A percentile compares a stretch with the other conserved stretches of the same genome.
These are phyloP conservation scores for Chlorospingus semifuscus DNA, from an alignment of 2,797 vertebrate species.

Conservation along the genomic window DNA sequence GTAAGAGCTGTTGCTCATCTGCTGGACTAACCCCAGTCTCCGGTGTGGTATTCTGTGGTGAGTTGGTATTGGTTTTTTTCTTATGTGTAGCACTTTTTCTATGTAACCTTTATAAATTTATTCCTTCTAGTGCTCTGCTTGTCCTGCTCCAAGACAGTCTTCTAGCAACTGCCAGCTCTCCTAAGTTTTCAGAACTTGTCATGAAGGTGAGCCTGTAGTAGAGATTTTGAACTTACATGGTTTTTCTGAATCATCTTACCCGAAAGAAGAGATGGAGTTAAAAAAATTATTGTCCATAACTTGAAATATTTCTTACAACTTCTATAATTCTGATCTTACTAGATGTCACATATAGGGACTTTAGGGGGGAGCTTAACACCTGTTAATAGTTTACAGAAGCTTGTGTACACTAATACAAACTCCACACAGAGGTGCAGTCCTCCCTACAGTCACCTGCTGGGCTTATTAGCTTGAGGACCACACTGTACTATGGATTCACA, in stretches of 20 bases:
- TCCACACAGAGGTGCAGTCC: background rate
- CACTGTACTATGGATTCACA: background rate
- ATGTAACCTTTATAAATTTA: background rate
- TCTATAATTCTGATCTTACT: background rate
- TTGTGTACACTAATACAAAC: background rate
- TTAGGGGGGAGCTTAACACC: background rate
- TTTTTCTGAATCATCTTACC: background rate
- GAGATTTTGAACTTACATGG: background rate
- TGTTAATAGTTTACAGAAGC: background rate
- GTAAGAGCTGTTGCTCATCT: background rate
- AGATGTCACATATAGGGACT: background rate
- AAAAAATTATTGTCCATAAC: background rate
- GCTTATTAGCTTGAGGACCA: background rate
- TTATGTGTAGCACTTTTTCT: background rate
- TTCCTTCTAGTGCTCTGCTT: constrained; percentile 86
- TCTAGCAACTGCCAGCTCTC: constrained; percentile 87
- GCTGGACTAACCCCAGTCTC: background rate
- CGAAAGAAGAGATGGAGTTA: background rate
- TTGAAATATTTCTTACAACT: background rate
- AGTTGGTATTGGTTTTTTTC: background rate
- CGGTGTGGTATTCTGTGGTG: background rate
- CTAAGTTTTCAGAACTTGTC: constrained; percentile 93
- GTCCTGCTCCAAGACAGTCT: constrained; percentile 95
- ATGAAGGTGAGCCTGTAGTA: constrained; percentile 87
- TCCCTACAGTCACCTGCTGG: background rate